Evolutionary conservation across 1,140 invertebrate species (phyloP), one percentile per base, ranked within the genome.

Genomic region (Rhopalosiphum maidis): DNA sequence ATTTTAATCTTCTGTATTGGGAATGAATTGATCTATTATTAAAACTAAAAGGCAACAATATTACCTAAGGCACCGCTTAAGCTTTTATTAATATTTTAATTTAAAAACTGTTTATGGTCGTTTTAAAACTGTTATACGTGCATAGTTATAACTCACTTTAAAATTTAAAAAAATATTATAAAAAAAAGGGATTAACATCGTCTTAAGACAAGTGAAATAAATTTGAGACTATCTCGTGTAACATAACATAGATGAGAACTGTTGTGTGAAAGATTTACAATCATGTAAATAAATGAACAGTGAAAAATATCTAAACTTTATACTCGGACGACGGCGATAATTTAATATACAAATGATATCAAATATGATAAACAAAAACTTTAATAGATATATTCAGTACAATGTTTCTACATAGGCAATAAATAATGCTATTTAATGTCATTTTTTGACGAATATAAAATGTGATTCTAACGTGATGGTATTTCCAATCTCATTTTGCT

Each of bases 401-500:
- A 15, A n/a, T 77, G 30, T 77, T n/a, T 77, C 60, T 77, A 77
- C 60, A 35, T 6, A 77, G 15, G 25, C 30, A n/a, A 87, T 87
- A 87, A 87, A 77, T n/a, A 77, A 77, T n/a, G 60, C 60, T 77
- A n/a, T 54, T 23, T 77, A 77, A 77, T n/a, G 21, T 77, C 30
- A 77, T 77, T 77, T n/a, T 77, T 77, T 77, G 60, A 68, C 60
- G 25, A 68, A 68, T 68, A 68, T 68, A 68, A 68, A 68, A 68
- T 9, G 60, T 6, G 15, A 77, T n/a, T 88, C 87, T 90, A 37
- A 92, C 91, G 23, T 41, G 91, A 30, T 37, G 91, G 91, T 37
- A 92, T 85, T 23, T 85, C 91, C 46, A 92, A 54, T 92, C 3
- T 92, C 46, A 85, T 35, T 30, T 54, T 54, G 68, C 18, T 54